Evolutionary conservation across 2,888 invertebrate species (phyloP), one percentile per base, ranked within the genome.

Genomic region (Drosophila kuntzei): DNA sequence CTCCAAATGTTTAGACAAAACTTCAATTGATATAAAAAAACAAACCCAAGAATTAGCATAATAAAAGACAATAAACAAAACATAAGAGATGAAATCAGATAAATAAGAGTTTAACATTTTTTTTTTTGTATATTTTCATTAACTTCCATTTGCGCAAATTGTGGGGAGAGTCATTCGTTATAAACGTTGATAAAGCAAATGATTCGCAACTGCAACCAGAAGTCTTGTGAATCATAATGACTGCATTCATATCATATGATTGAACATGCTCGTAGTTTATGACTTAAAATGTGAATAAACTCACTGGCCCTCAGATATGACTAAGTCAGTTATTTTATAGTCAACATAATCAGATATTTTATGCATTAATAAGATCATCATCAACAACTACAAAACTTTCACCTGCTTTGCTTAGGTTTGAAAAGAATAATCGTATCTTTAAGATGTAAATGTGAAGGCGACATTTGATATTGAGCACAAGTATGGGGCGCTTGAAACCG

Each of bases 381-480:
- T 50, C 20, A 36, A 9, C 22, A 32, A 36, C 36, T 27, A 22
- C n/a, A 44, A 44, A 44, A 60, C 60, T 61, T 54, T 61, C 60
- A 61, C 60, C 60, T 61, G 54, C 54, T 44, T 27, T 7, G 44
- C 27, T 25, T 8, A 12, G 57, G 36, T 70, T 37, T 18, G 41
- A 36, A 22, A 25, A 61, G 46, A 44, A 55, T 57, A 46, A n/a
- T 34, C 4, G 36, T 37, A 50, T 29, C 36, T 58, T 58, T 3
- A 16, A 39, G 51, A 20, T 58, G 32, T 53, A 37, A 41, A 11
- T 54, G 32, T 27, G 49, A 62, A 78, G 64, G 54, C 50, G 86
- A 69, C 62, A 83, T 77, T 51, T 39, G 83, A 87, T 83, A 83
- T 83, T 71, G 80, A 57, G 88, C 61, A 68, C 83, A 83, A 87